These are phyloP conservation scores for Laticauda colubrina DNA, from an alignment of 2,113 vertebrate genomes.

Conservation along the genomic window DNA sequence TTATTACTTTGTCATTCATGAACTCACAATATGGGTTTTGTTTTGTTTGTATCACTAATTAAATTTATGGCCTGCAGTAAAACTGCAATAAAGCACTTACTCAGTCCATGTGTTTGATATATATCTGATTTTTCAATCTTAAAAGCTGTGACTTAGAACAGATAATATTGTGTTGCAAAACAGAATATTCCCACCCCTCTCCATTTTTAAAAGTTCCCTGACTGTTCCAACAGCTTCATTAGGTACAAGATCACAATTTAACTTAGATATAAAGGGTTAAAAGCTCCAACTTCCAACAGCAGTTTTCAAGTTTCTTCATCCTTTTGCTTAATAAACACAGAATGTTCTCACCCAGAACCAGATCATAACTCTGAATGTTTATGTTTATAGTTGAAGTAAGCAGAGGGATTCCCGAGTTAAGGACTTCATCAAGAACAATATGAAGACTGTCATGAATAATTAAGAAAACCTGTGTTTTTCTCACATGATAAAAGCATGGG, in stretches of 20 bases:
- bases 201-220: background rate
- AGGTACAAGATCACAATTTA: background rate
- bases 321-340: background rate
- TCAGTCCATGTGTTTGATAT: background rate
- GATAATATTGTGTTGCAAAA: background rate
- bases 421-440: background rate
- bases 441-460: background rate
- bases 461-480: background rate
- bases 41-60: background rate
- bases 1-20: background rate
- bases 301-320: background rate
- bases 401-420: background rate
- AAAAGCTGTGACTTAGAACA: background rate
- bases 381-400: background rate
- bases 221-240: background rate
- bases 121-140: background rate
- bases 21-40: background rate
- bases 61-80: background rate
- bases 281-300: background rate
- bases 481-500: background rate
- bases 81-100: background rate
- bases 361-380: background rate
- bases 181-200: background rate
- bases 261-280: background rate
- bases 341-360: background rate